These are phyloP conservation scores for Cinclus cinclus DNA, from an alignment of 2,113 vertebrate genomes.

Conservation along the genomic window DNA sequence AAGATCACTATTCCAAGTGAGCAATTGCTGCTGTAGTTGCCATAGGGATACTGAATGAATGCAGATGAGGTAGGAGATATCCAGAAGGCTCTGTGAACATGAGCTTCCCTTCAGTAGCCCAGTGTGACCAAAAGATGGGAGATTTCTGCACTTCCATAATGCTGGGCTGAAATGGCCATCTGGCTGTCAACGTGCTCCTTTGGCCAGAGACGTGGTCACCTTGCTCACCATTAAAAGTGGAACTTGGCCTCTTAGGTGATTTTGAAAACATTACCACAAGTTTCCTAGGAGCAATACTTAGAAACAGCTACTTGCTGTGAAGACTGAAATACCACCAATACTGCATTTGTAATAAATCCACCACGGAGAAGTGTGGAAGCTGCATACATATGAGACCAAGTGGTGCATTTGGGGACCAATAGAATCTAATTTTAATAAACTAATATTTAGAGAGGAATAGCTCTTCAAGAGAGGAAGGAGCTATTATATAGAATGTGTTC, in stretches of 20 bases:
- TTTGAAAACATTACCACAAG: background rate
- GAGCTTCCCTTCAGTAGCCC: background rate
- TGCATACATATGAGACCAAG: background rate
- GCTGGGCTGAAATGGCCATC: background rate
- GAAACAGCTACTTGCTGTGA: background rate
- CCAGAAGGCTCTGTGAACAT: background rate
- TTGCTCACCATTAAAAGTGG: background rate
- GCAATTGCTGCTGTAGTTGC: conserved; percentile 52
- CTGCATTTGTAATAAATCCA: background rate
- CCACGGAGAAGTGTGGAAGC: background rate
- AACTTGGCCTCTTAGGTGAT: background rate
- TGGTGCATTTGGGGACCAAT: background rate
- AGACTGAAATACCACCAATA: background rate
- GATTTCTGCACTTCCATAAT: background rate
- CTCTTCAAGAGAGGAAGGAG: background rate
- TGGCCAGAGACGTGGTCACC: rapidly evolving
- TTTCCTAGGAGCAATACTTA: conserved; percentile 2
- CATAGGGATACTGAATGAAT: conserved; percentile 46
- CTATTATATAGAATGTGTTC: background rate
- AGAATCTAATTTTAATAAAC: background rate
- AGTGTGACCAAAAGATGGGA: background rate
- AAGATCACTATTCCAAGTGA: conserved; percentile 40
- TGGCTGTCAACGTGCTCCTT: background rate
- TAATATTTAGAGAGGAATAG: background rate
- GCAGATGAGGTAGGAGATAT: conserved; percentile 24